Percentiles rank a stretch among this genome's conserved stretches.
Evolutionary conservation across 2,888 invertebrate species (phyloP).

Genomic region (Synanthedon vespiformis): DNA sequence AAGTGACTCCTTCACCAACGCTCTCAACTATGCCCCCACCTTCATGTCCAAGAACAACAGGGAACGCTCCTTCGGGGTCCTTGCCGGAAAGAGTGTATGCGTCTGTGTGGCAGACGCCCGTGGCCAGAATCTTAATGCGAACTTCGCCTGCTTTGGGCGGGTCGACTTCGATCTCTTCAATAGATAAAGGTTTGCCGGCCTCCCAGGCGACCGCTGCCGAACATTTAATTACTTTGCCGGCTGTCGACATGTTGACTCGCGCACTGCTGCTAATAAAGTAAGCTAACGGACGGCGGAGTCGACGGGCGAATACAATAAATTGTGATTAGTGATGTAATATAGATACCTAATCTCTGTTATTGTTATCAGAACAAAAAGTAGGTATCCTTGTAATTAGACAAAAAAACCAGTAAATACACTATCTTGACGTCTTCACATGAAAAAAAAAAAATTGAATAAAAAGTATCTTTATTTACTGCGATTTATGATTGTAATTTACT

Average conservation of each 20-base stretch:
- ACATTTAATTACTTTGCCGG: constrained; percentile 84
- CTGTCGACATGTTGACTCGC: constrained; percentile 41
- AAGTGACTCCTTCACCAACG: constrained; percentile 91
- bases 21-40: constrained; percentile 98
- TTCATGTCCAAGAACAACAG: constrained; percentile 95
- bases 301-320: not conserved
- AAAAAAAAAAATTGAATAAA: no score
- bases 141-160: constrained; percentile 96
- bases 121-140: constrained; percentile 81
- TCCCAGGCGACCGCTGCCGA: constrained; percentile 98
- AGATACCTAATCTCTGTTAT: no score
- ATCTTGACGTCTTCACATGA: no score
- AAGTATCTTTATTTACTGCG: no score
- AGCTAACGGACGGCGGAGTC: not conserved
- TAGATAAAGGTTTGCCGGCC: constrained; percentile 85
- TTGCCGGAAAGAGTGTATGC: constrained; percentile 88
- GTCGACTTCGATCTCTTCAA: constrained; percentile 94
- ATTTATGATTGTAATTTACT: no score
- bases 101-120: constrained; percentile 93
- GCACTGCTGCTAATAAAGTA: constrained; percentile 23
- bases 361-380: no score
- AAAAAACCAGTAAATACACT: no score
- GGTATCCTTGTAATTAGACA: no score
- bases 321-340: constrained; percentile 7
- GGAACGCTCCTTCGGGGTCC: constrained; percentile 93